Evolutionary conservation across 2,888 invertebrate genomes (phyloP).

Genomic region (Pantelozetes paolii): DNA sequence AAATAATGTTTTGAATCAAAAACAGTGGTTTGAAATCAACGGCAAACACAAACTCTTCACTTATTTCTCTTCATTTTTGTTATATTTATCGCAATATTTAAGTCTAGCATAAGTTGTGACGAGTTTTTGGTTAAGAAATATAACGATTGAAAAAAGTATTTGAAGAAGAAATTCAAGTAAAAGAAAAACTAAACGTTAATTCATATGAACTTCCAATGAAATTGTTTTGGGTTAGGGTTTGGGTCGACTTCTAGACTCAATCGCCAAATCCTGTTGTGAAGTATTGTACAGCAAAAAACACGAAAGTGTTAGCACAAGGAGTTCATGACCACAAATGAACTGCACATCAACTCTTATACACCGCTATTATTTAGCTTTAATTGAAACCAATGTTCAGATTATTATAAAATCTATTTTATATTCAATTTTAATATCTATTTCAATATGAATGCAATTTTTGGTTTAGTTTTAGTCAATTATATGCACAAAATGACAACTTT

Average conservation of each 20-base stretch:
- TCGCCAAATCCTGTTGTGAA: constrained; percentile 24
- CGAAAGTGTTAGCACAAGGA: constrained; percentile 24
- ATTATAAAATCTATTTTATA: background rate
- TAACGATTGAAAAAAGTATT: constrained; percentile 9
- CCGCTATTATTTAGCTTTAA: constrained; percentile 13
- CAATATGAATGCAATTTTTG: background rate
- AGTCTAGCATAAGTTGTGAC: background rate
- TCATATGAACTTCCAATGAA: constrained; percentile 20
- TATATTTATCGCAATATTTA: background rate
- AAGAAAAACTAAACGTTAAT: constrained; percentile 14
- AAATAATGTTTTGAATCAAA: background rate
- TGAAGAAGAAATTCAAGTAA: constrained; percentile 23
- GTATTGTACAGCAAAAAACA: constrained; percentile 14
- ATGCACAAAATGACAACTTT: background rate
- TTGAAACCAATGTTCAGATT: constrained; percentile 4
- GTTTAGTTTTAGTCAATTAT: background rate
- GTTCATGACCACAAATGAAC: constrained; percentile 30
- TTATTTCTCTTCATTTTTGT: background rate
- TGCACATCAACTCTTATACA: background rate
- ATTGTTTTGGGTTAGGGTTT: background rate
- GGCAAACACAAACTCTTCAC: too few species aligned
- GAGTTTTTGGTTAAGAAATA: background rate
- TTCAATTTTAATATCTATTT: background rate
- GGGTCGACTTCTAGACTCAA: constrained; percentile 13
- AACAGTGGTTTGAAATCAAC: background rate